Percentiles rank a stretch among this genome's conserved stretches.
Evolutionary conservation across 1,140 invertebrate genomes (phyloP).

Genomic region (Ooceraea biroi): DNA sequence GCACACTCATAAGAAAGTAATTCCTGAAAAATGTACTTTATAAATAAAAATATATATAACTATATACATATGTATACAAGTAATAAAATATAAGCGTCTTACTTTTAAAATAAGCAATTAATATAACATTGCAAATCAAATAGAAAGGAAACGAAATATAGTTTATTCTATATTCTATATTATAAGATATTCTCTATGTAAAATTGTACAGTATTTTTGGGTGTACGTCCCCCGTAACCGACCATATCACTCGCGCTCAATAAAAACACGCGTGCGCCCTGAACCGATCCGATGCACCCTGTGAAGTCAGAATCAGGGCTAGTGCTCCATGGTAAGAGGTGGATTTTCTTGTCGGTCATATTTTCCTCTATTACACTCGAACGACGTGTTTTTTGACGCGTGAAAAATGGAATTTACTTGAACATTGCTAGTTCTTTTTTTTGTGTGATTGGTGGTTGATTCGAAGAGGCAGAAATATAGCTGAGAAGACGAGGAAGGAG

Average conservation of each 20-base stretch:
- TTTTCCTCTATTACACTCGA: constrained; percentile 14
- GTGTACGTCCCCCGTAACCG: neutral
- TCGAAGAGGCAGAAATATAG: neutral
- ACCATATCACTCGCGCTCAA: constrained; percentile 44
- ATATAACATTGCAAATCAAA: constrained; percentile 4
- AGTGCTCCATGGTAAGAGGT: constrained; percentile 55
- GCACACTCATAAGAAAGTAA: no score
- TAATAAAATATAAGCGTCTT: no score
- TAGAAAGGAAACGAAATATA: neutral
- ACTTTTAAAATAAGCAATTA: no score
- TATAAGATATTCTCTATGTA: constrained; percentile 2
- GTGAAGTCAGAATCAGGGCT: constrained; percentile 35
- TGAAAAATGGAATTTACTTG: constrained; percentile 53
- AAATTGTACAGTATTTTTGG: constrained; percentile 20
- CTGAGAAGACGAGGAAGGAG: constrained; percentile 4
- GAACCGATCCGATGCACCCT: neutral
- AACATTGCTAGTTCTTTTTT: constrained; percentile 1
- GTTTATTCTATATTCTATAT: neutral
- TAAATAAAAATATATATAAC: no score
- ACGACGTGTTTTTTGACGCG: constrained; percentile 16
- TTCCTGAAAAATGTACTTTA: no score
- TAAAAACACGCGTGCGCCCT: constrained; percentile 57
- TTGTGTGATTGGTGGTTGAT: neutral
- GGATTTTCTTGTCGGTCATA: constrained; percentile 45
- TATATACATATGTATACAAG: no score